Conservation (phyloP, 2,113 vertebrate species). For the Oreochromis tanganicae region DNA sequence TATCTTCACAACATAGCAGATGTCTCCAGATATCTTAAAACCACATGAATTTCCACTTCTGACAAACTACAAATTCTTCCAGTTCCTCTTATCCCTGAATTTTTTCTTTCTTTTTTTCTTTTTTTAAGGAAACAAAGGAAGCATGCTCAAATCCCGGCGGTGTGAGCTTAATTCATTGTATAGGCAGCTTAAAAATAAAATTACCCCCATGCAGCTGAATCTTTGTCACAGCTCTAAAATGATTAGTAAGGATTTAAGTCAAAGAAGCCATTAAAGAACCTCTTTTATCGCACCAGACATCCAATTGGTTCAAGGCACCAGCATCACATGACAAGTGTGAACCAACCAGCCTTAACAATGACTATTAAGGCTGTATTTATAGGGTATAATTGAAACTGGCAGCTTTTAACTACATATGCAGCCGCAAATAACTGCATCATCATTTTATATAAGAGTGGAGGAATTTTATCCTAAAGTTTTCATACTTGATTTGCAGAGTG, state of each 20-base stretch:
- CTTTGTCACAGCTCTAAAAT: conserved; percentile 51
- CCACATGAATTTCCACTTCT: background rate
- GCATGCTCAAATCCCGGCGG: background rate
- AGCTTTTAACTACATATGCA: background rate
- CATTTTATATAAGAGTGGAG: background rate
- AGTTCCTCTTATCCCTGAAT: background rate
- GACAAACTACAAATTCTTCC: background rate
- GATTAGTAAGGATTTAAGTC: conserved; percentile 65
- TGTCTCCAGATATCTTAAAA: background rate
- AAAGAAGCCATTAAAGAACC: conserved; percentile 46
- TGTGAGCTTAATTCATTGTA: conserved; percentile 25
- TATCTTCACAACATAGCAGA: background rate
- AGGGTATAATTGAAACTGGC: conserved; percentile 12
- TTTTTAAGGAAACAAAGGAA: background rate
- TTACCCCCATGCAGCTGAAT: conserved; percentile 10
- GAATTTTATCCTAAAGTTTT: conserved; percentile 1
- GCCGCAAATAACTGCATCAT: background rate
- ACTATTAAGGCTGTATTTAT: background rate
- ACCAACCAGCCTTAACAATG: background rate
- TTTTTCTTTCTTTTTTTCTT: background rate
- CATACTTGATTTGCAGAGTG: conserved; percentile 23
- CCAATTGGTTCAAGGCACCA: background rate
- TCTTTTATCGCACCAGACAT: conserved; percentile 13
- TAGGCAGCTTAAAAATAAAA: conserved; percentile 36
- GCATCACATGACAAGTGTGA: conserved; percentile 1